Base-by-base conservation (phyloP, 2,797 vertebrate species). In the Myoxocephalus aenaeus region DNA sequence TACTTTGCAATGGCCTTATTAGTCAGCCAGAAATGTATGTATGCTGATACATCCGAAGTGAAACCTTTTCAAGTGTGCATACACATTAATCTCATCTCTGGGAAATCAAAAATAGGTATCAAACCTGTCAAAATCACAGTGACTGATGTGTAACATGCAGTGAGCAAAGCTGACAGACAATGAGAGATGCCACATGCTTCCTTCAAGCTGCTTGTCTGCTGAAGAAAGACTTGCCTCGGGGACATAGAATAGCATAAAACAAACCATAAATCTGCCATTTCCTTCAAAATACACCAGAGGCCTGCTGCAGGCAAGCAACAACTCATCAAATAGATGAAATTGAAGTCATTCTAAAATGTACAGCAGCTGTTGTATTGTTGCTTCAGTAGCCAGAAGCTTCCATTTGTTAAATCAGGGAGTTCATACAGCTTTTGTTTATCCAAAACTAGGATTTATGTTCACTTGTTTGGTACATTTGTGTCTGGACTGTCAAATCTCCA, bases 161-260 rank as follows among this genome's bases (percentile, higher is more conserved):
- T 65, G 67, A 86, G 77, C 65, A 54, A 80, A 79, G 77, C 73
- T 83, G 83, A 89, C 86, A 89, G 87, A 84, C 72, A 80, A 38
- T 54, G 66, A 86, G 76, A 82, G 73, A 80, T 70, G 79, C 83
- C 81, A 69, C 86, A 69, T 73, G 62, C 75, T 79, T 83, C 82
- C 81, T 80, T 87, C 74, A 77, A 90, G 79, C 80, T 83, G 75
- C 75, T 78, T 90, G 88, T 91, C 86, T 81, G 44, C 70, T 58
- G 54, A 86, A 86, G 72, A 90, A 89, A 93, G 82, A 34, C 65
- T 81, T 58, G 88, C 91, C 84, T 87, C 67, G 0, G 84, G 89
- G 82, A 90, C 57, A n/a, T 6, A 73, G 58, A 84, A 83, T 82
- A 80, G 80, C 77, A 83, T 82, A 44, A 87, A 90, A 87, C 81